These are phyloP conservation scores for Tubulanus polymorphus DNA, from an alignment of 2,888 invertebrate species.

Conservation along the genomic window DNA sequence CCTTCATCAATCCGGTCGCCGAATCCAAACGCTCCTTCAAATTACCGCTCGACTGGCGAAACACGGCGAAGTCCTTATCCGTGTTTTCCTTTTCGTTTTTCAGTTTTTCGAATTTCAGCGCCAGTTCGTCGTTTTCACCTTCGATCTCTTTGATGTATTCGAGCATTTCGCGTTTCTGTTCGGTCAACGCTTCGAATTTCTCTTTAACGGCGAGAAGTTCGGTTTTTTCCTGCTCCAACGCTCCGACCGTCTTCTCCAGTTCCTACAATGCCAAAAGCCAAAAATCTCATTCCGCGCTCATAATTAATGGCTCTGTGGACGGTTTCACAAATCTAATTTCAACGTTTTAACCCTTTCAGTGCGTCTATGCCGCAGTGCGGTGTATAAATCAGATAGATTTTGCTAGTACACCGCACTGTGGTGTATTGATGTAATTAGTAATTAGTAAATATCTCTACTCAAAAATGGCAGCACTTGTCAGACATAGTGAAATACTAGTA, in stretches of 20 bases:
- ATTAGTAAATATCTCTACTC: too few relatives aligned
- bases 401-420: too few relatives aligned
- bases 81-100: conserved; percentile 1
- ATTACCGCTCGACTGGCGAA: neutral
- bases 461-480: too few relatives aligned
- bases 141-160: neutral
- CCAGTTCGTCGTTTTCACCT: too few relatives aligned
- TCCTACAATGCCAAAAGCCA: conserved; percentile 4
- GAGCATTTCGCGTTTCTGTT: neutral
- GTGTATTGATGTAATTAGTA: too few relatives aligned
- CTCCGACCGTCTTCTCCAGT: conserved; percentile 9
- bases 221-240: neutral
- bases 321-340: too few relatives aligned
- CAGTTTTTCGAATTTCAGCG: neutral
- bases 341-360: too few relatives aligned
- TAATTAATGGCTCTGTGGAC: too few relatives aligned
- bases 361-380: too few relatives aligned
- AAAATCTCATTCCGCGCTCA: too few relatives aligned
- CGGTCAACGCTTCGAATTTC: neutral
- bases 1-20: conserved; percentile 1
- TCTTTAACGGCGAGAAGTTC: neutral
- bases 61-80: neutral
- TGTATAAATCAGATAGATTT: too few relatives aligned
- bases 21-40: conserved; percentile 1
- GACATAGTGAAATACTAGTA: too few relatives aligned